Conservation (phyloP, 2,888 invertebrate species). For the Acanthoscelides obtectus region DNA sequence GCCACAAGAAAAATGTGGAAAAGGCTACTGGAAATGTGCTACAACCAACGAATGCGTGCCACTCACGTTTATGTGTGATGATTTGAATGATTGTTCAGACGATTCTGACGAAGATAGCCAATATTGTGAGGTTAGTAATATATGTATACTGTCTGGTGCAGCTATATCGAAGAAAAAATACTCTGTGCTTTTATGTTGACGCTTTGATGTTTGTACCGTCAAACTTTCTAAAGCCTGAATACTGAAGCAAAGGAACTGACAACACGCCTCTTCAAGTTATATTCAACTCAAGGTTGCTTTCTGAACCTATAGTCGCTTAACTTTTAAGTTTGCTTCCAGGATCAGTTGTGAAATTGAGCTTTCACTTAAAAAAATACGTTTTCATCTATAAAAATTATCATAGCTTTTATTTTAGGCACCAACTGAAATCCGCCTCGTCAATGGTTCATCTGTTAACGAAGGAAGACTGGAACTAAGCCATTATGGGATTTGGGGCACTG, state of each 20-base stretch:
- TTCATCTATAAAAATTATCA: too few relatives aligned
- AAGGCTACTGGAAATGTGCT: conserved; percentile 60
- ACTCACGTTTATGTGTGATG: conserved; percentile 60
- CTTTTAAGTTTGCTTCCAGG: too few relatives aligned
- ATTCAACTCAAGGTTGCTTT: too few relatives aligned
- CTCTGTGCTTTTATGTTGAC: too few relatives aligned
- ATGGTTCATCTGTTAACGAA: conserved; percentile 53
- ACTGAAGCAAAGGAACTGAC: too few relatives aligned
- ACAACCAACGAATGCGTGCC: conserved; percentile 58
- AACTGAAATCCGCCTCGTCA: conserved; percentile 57
- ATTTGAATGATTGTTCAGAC: conserved; percentile 60
- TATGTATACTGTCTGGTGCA: background rate
- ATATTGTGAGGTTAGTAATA: conserved; percentile 54
- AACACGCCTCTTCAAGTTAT: too few relatives aligned
- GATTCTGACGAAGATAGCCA: conserved; percentile 57
- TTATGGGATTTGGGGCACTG: conserved; percentile 68
- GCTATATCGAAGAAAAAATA: too few relatives aligned
- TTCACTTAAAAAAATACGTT: too few relatives aligned
- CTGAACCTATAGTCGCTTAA: too few relatives aligned
- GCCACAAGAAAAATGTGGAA: conserved; percentile 53
- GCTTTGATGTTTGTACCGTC: too few relatives aligned
- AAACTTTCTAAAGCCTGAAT: too few relatives aligned
- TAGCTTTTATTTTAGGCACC: conserved; percentile 45
- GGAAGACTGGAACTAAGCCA: conserved; percentile 68
- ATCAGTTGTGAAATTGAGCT: too few relatives aligned